Evolutionary conservation across 2,888 invertebrate species (phyloP).

Genomic region (Coenonympha arcania): DNA sequence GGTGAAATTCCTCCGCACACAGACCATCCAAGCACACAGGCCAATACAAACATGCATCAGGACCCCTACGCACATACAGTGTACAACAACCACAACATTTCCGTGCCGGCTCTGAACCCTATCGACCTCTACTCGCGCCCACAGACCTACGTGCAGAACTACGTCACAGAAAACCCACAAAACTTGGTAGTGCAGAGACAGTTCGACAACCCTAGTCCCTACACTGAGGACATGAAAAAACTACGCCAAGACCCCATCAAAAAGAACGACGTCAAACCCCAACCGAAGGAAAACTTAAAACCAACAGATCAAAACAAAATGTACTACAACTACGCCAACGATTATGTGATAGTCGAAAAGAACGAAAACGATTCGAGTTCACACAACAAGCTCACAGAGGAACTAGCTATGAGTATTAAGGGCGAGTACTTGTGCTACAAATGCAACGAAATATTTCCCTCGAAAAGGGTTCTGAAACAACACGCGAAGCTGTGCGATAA

Average conservation of each 20-base stretch:
- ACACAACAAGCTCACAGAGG: slow-evolving; percentile 44
- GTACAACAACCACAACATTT: slow-evolving; percentile 47
- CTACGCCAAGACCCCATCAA: slow-evolving; percentile 41
- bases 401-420: slow-evolving; percentile 52
- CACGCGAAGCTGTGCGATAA: slow-evolving; percentile 53
- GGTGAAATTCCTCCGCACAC: slow-evolving; percentile 43
- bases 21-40: slow-evolving; percentile 31
- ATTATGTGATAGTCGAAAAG: slow-evolving; percentile 30
- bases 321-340: slow-evolving; percentile 38
- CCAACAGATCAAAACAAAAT: slow-evolving; percentile 56
- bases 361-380: slow-evolving; percentile 41
- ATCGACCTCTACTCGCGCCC: slow-evolving; percentile 48
- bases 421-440: slow-evolving; percentile 61
- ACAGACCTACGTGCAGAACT: slow-evolving; percentile 52
- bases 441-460: slow-evolving; percentile 55
- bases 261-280: slow-evolving; percentile 34
- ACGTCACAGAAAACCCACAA: slow-evolving; percentile 52
- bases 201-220: slow-evolving; percentile 51
- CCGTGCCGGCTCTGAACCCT: slow-evolving; percentile 32
- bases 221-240: slow-evolving; percentile 51
- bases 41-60: slow-evolving; percentile 35
- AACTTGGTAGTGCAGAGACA: slow-evolving; percentile 60
- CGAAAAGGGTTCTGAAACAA: slow-evolving; percentile 57
- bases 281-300: slow-evolving; percentile 61
- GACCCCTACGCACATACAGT: slow-evolving; percentile 43